Percentiles rank a stretch among this genome's conserved stretches.
phyloP scores from a whole-genome alignment of 1,140 invertebrate genomes.

The Eufriesea mexicana region DNA sequence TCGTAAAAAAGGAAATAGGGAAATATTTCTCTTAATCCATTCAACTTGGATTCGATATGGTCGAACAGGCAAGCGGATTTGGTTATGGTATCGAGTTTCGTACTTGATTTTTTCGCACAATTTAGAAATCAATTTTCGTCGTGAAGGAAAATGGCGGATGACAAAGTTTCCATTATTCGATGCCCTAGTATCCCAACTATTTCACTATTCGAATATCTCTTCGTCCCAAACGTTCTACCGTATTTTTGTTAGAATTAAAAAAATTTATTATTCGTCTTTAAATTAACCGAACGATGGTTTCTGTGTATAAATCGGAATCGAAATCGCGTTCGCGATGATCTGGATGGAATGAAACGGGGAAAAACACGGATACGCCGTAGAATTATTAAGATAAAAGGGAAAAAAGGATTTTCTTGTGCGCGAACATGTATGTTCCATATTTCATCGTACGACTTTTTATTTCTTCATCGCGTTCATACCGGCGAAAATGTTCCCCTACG shows the following conservation, averaged over 20 bases:
- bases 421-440: not conserved
- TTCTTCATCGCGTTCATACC: not conserved
- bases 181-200: too few relatives aligned
- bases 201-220: too few relatives aligned
- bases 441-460: not conserved
- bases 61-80: not conserved
- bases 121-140: not conserved
- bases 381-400: not conserved
- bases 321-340: too few relatives aligned
- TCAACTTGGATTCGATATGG: not conserved
- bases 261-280: not conserved
- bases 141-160: not conserved
- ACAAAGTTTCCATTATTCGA: too few relatives aligned
- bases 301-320: too few relatives aligned
- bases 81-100: not conserved
- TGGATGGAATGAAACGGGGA: not conserved
- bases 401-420: not conserved
- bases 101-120: not conserved
- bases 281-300: not conserved
- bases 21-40: not conserved
- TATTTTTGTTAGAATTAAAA: not conserved
- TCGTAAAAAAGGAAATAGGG: conserved; percentile 35
- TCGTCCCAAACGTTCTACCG: too few relatives aligned
- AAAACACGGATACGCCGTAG: not conserved
- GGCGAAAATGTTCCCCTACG: not conserved